Evolutionary conservation across 30 jellyfish, hydroid and myxozoan genomes (phyloP), one percentile per base, ranked within the genome.

Genomic region (Hydra vulgaris): DNA sequence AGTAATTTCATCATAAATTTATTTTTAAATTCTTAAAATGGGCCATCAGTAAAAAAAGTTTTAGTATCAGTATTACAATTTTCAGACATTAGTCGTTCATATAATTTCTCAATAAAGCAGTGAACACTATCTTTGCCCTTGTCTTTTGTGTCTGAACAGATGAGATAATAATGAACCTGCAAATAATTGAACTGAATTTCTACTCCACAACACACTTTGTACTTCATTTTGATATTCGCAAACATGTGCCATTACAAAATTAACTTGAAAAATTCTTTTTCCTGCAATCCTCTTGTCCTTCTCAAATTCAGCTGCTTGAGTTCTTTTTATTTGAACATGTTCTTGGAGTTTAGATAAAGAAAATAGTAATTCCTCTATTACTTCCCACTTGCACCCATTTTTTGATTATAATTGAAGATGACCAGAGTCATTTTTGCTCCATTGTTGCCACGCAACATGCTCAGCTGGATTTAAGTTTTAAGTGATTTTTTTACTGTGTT

Each of bases 31-130:
- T 80, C 88, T 71, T 87, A 71, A 21, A 74, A 66, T 4, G 92
- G 92, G 26, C 94, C 94, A 81, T 86, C 81, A 53, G 76, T 71
- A 87, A 90, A 71, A 74, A 81, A 69, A 21, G 27, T 68, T 68
- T 68, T 16, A n/a, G 75, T 40, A 40, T 40, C 61, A 40, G 61
- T 12, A 40, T 40, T 40, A 40, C 61, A 40, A 12, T 40, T 40
- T 40, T 40, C 61, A 40, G 61, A 40, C n/a, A n/a, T 40, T 5
- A 40, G 61, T 40, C 5, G 5, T 40, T 12, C 61, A 40, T 40
- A 40, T 40, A 40, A 40, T 40, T 3, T 40, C 61, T 40, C 61
- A 40, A 40, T 40, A 40, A 40, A 40, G 61, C 61, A 40, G 61
- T 40, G 12, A 40, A 40, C 61, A 40, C 61, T 40, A 40, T 40